A percentile compares a stretch with the other conserved stretches of the same genome.
Evolutionary conservation across 1,140 invertebrate species (phyloP).

Genomic region (Chrysopa pallens): DNA sequence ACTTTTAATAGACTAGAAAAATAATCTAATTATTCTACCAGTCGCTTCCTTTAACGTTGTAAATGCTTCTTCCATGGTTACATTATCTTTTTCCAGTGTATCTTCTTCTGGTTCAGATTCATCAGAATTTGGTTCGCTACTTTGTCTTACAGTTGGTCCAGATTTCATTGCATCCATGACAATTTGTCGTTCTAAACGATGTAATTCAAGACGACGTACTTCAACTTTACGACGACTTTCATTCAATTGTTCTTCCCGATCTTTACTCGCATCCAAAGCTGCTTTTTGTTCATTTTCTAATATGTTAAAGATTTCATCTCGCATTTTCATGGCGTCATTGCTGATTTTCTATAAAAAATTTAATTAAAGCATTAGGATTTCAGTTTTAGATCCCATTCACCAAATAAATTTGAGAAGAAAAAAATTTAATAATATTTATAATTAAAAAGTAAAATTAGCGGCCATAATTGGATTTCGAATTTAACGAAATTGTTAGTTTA

Average conservation of each 20-base stretch:
- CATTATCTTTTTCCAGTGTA: constrained; percentile 15
- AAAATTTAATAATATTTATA: too few species aligned
- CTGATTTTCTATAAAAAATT: constrained; percentile 34
- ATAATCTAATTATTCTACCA: constrained; percentile 21
- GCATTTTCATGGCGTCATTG: constrained; percentile 47
- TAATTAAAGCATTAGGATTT: too few species aligned
- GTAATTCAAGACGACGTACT: constrained; percentile 44
- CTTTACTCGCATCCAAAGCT: constrained; percentile 37
- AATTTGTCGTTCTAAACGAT: constrained; percentile 16
- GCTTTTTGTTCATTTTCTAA: constrained; percentile 45
- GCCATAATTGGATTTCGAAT: too few species aligned
- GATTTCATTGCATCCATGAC: constrained; percentile 28
- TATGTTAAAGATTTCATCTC: constrained; percentile 41
- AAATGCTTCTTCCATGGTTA: constrained; percentile 42
- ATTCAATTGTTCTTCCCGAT: constrained; percentile 38
- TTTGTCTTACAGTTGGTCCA: constrained; percentile 26
- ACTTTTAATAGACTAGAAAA: neutral
- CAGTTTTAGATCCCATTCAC: too few species aligned
- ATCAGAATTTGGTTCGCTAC: constrained; percentile 11
- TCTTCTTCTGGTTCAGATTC: constrained; percentile 16
- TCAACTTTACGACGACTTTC: constrained; percentile 44
- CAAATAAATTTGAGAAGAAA: too few species aligned
- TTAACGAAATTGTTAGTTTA: too few species aligned
- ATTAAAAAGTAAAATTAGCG: too few species aligned
- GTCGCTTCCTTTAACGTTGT: constrained; percentile 53